These are phyloP conservation scores for Nicator chloris DNA, from an alignment of 2,113 vertebrate genomes.

Conservation along the genomic window DNA sequence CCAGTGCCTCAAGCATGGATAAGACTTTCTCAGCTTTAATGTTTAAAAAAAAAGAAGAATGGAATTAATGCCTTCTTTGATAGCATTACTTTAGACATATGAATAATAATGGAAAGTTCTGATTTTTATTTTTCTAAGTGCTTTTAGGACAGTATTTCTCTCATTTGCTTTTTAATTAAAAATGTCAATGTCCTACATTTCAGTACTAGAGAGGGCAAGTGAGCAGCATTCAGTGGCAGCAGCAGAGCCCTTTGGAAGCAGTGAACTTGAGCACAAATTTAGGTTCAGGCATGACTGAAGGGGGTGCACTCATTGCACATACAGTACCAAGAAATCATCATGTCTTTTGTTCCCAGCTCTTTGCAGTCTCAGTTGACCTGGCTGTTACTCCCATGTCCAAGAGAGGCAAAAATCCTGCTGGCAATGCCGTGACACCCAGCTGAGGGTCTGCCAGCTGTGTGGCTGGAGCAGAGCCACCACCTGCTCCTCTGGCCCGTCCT, in stretches of 20 bases:
- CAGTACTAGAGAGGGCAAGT: neutral
- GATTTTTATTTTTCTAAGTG: neutral
- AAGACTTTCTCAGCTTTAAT: constrained; percentile 3
- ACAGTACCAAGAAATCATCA: neutral
- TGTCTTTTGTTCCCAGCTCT: neutral
- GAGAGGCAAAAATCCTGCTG: neutral
- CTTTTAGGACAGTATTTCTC: neutral
- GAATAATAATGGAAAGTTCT: neutral
- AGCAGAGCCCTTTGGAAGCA: neutral
- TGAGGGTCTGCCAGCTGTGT: neutral
- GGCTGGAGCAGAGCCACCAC: neutral
- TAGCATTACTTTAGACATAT: neutral
- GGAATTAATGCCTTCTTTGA: neutral
- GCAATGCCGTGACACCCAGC: neutral
- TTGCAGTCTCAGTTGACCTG: neutral
- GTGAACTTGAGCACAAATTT: neutral
- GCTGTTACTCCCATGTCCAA: neutral
- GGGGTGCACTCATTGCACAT: neutral
- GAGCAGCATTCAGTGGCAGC: neutral
- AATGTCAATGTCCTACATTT: neutral
- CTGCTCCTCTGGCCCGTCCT: neutral
- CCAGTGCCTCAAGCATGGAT: neutral
- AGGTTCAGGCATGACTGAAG: neutral
- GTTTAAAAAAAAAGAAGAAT: neutral
- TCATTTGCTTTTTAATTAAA: neutral